Evolutionary conservation across 2,888 invertebrate species (phyloP), one percentile per base, ranked within the genome.

Genomic region (Cacoxenus indagator): DNA sequence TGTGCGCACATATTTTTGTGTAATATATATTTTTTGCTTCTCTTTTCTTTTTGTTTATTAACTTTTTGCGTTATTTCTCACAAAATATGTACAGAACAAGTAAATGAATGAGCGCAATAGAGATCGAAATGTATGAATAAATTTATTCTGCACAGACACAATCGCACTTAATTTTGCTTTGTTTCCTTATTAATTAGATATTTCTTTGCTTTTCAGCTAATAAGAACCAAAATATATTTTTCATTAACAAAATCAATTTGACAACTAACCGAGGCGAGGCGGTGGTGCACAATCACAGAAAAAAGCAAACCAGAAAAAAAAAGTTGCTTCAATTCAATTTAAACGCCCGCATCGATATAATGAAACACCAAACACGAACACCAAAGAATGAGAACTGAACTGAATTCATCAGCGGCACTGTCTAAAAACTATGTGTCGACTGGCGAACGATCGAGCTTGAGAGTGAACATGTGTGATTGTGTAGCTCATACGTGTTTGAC

Each of bases 181-280:
- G 22, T 45, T 46, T 29, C 48, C 22, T 26, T 27, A 4, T 64
- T 48, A 48, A 6, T 64, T 29, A 26, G 27, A 17, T 46, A 24
- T 27, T 45, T 29, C 2, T 26, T 57, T 55, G n/a, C 14, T 64
- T 48, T 27, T 46, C 27, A 46, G 51, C 65, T 65, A 65, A 65
- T 65, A 65, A 48, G 27, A 64, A 65, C 24, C 65, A 54, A 65
- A n/a, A 22, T 54, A 54, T 65, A 51, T 37, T 51, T 8, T 22
- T 51, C 22, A 51, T 19, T n/a, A n/a, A 51, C 51, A 51, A 17
- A 51, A 51, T 51, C 9, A 37, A 37, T n/a, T 37, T 37, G 37
- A 37, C 8, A 14, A 37, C 37, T 4, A 37, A 37, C 37, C 37
- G 14, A 37, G 17, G n/a, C n/a, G n/a, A n/a, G n/a, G n/a, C n/a